Evolutionary conservation across 2,888 invertebrate species (phyloP), one percentile per base, ranked within the genome.

Genomic region (Sympetrum striolatum): DNA sequence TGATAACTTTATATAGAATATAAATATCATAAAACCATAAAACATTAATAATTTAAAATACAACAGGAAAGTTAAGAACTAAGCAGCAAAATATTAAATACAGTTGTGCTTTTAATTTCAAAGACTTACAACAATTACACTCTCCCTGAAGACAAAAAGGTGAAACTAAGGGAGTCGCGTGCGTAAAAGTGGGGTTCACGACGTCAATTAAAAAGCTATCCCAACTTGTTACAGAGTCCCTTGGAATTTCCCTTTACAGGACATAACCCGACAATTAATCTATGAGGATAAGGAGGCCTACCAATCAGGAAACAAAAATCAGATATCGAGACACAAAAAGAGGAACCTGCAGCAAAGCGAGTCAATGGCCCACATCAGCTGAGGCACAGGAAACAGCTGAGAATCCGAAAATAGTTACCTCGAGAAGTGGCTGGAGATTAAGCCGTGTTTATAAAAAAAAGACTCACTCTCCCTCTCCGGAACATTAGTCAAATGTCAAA

Each of bases 361-460:
- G 86, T 86, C 86, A 86, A 86, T 39, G 86, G 18, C 64, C 86
- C 37, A 10, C 60, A 37, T 86, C 86, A 86, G 86, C 86, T 86
- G 86, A 64, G 86, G 37, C 31, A 58, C 35, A 35, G 58, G 86
- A 37, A 86, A 86, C 86, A 86, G 86, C 86, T 86, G 86, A 86
- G 86, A 82, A 86, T 86, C 60, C 35, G 31, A 22, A 60, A 60
- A 60, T 58, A 64, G 60, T 60, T 37, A n/a, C 86, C 60, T 10
- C 22, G 35, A 82, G 53, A 25, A 58, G 60, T 60, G 60, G 37
- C 86, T 12, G 60, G 2, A 35, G 58, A 86, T 86, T 86, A 86
- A 86, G 86, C 60, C 86, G 86, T 86, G 86, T 64, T 15, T 80
- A 18, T 53, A 31, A 31, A 37, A 60, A 60, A n/a, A 86, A 60